Conservation (phyloP, 2,113 vertebrate species). For the Charadrius vociferus region DNA sequence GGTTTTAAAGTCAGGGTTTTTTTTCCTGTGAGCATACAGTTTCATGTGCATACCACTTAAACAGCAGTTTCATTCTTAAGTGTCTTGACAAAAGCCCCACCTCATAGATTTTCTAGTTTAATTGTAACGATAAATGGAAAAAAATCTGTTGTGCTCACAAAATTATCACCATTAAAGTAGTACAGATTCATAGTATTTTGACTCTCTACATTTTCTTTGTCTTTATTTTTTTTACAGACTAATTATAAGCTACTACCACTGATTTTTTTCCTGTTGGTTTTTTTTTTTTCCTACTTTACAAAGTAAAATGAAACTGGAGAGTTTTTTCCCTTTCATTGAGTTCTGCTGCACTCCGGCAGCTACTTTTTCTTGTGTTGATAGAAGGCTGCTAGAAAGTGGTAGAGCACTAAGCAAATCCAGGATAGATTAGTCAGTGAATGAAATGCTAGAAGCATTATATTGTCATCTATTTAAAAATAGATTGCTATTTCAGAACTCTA, state of each 20-base stretch:
- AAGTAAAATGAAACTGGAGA: neutral
- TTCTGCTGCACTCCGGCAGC: neutral
- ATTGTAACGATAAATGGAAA: neutral
- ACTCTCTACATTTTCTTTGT: neutral
- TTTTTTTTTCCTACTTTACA: rapidly evolving
- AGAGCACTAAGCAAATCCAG: conserved; percentile 26
- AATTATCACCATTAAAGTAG: neutral
- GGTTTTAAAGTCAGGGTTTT: neutral
- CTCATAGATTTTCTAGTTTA: neutral
- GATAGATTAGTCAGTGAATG: conserved; percentile 10
- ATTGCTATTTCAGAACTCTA: neutral
- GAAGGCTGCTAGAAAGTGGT: neutral
- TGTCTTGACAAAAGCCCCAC: neutral
- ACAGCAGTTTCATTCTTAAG: neutral
- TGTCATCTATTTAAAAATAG: conserved; percentile 29
- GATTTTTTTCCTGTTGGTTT: neutral
- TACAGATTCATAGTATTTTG: neutral
- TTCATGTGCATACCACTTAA: neutral
- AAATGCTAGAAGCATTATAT: conserved; percentile 4
- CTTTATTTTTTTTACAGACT: neutral
- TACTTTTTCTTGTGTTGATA: neutral
- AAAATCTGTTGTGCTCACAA: neutral
- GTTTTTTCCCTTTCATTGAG: neutral
- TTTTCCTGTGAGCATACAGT: neutral
- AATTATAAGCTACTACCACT: neutral